Percentiles rank a stretch among this genome's conserved stretches.
phyloP scores from a whole-genome alignment of 2,888 invertebrate species.

The Alviniconcha strummeri region DNA sequence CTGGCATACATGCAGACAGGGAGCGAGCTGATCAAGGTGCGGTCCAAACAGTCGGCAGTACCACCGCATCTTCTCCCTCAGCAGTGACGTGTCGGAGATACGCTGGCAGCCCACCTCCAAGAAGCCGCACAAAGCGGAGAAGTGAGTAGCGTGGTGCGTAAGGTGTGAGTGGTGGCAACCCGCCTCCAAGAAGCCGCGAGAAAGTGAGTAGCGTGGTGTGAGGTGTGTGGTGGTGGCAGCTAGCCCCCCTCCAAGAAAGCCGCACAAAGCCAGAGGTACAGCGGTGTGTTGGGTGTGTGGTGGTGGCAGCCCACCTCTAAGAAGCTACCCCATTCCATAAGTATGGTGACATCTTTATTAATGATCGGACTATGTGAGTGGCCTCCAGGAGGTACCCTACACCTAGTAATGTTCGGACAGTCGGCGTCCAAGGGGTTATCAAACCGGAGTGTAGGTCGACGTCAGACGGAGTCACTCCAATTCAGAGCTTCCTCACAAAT shows the following conservation, averaged over 20 bases:
- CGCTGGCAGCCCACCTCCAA: constrained; percentile 79
- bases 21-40: constrained; percentile 77
- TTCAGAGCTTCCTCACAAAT: too few species aligned
- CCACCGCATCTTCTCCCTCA: constrained; percentile 77
- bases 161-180: constrained; percentile 75
- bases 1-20: constrained; percentile 78
- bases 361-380: too few species aligned
- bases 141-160: constrained; percentile 70
- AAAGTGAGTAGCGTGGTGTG: constrained; percentile 73
- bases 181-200: constrained; percentile 77
- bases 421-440: too few species aligned
- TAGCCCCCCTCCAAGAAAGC: constrained; percentile 78
- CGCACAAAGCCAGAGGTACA: constrained; percentile 76
- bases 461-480: too few species aligned
- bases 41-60: constrained; percentile 78
- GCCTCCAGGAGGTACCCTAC: too few species aligned
- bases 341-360: too few species aligned
- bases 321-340: too few species aligned
- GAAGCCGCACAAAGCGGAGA: constrained; percentile 77
- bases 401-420: too few species aligned
- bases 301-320: too few species aligned
- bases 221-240: constrained; percentile 72
- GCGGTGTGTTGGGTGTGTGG: neutral
- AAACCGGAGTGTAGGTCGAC: too few species aligned
- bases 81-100: constrained; percentile 76